A percentile compares a stretch with the other conserved stretches of the same genome.
Evolutionary conservation across 2,797 vertebrate genomes (phyloP).

Genomic region (Nyctalus aviator): DNA sequence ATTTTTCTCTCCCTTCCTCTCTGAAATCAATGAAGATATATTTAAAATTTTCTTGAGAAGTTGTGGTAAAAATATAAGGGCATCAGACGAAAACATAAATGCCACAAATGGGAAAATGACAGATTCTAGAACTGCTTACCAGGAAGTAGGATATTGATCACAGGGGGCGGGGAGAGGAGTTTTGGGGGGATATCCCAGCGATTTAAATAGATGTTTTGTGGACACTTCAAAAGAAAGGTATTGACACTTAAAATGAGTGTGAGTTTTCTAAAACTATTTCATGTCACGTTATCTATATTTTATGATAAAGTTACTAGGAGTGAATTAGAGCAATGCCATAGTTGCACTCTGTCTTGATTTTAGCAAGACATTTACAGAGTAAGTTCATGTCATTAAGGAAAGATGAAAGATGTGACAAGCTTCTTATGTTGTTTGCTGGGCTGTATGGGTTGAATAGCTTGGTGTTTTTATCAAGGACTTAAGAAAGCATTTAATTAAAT

Average conservation of each 20-base stretch:
- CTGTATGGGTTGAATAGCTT: background rate
- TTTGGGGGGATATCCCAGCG: background rate
- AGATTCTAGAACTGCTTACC: background rate
- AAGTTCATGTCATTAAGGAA: background rate
- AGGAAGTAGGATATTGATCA: background rate
- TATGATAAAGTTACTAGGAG: background rate
- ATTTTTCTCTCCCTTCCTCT: background rate
- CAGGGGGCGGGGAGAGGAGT: background rate
- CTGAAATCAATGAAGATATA: background rate
- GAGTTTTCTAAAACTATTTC: constrained; percentile 7
- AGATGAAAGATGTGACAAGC: background rate
- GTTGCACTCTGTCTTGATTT: background rate
- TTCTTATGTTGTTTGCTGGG: background rate
- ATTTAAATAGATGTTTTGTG: background rate
- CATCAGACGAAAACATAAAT: background rate
- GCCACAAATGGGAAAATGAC: background rate
- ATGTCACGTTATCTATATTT: constrained; percentile 42
- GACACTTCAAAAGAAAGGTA: background rate
- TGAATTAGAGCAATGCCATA: background rate
- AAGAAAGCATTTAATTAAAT: constrained; percentile 23
- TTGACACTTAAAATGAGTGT: background rate
- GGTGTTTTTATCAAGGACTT: constrained; percentile 5
- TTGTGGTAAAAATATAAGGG: constrained; percentile 32
- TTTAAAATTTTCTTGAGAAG: background rate
- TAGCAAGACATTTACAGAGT: constrained; percentile 5